Evolutionary conservation across 2,888 invertebrate genomes (phyloP).

Genomic region (Bellardia pandia): DNA sequence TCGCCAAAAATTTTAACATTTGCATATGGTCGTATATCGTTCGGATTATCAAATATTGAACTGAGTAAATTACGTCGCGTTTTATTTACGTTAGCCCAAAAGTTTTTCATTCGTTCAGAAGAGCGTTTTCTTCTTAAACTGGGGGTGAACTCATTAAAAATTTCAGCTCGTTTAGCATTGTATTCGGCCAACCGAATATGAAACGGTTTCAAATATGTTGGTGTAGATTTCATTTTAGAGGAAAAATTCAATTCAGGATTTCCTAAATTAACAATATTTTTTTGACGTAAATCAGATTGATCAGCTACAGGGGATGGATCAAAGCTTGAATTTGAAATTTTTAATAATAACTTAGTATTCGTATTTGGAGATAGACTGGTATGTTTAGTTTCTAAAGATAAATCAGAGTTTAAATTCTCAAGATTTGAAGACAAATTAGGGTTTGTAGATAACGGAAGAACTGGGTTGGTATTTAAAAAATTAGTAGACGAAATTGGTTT

Average conservation of each 20-base stretch:
- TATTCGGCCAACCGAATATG: background rate
- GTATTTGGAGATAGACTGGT: no score
- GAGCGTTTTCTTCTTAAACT: background rate
- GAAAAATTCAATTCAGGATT: background rate
- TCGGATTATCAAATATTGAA: background rate
- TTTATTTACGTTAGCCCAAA: background rate
- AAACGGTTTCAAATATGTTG: background rate
- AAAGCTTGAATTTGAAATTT: no score
- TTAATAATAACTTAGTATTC: no score
- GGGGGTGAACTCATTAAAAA: background rate
- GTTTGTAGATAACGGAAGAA: no score
- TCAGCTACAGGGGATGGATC: no score
- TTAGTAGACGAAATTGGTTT: no score
- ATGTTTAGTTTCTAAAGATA: no score
- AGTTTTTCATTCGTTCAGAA: background rate
- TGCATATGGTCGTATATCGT: background rate
- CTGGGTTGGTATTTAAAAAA: no score
- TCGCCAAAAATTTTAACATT: background rate
- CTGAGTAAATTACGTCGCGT: background rate
- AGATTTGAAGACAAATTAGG: no score
- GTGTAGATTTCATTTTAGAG: background rate
- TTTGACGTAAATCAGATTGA: no score
- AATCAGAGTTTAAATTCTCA: no score
- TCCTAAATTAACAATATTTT: background rate
- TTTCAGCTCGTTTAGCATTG: background rate